Percentiles rank a stretch among this genome's conserved stretches.
These are phyloP conservation scores for Tursiops truncatus DNA, from an alignment of 2,113 vertebrate species.

Conservation along the genomic window DNA sequence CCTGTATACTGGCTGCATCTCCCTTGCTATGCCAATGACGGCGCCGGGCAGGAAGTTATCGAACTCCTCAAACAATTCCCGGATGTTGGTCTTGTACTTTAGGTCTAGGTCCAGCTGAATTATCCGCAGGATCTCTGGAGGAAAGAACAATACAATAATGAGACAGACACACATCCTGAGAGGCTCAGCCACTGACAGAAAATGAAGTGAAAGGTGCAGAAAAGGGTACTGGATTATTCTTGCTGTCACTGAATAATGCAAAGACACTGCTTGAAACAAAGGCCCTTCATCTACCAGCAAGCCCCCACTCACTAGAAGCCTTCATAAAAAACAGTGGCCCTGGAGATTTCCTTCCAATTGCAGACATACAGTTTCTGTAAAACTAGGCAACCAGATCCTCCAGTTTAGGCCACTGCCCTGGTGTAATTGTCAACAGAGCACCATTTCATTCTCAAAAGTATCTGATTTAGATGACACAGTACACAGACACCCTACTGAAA, in stretches of 20 bases:
- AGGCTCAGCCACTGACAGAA: neutral
- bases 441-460: neutral
- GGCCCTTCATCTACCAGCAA: neutral
- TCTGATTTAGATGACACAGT: neutral
- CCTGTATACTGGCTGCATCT: constrained; percentile 99
- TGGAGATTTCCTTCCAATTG: neutral
- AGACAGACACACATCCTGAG: neutral
- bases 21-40: constrained; percentile 92
- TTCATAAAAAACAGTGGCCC: neutral
- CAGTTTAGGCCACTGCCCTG: neutral
- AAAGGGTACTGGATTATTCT: neutral
- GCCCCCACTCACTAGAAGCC: neutral
- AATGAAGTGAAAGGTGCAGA: neutral
- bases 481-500: neutral
- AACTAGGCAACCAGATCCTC: neutral
- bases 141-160: constrained; percentile 23
- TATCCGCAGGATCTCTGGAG: constrained; percentile 90
- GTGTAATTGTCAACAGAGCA: neutral
- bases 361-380: neutral
- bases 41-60: constrained; percentile 89
- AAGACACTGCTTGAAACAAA: neutral
- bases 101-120: constrained; percentile 97
- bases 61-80: constrained; percentile 95
- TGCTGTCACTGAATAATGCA: neutral
- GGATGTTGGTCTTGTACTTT: constrained; percentile 94